Conservation (phyloP, 2,888 invertebrate genomes). For the Boloria selene region DNA sequence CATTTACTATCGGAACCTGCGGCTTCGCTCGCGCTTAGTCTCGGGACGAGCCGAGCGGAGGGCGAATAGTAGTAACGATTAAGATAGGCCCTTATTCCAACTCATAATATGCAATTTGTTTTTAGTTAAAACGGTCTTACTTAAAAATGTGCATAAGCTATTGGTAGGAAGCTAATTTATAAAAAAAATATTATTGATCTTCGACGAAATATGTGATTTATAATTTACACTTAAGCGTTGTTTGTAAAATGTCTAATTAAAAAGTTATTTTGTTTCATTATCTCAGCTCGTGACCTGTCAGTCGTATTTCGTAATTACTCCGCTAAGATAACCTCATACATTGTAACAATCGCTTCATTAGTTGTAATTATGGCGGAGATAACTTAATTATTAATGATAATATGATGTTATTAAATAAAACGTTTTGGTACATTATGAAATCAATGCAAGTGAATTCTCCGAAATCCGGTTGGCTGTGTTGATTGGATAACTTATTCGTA, state of each 20-base stretch:
- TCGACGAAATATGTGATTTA: not conserved
- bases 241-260: slow-evolving; percentile 40
- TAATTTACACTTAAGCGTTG: slow-evolving; percentile 18
- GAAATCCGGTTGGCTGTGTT: slow-evolving; percentile 11
- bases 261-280: slow-evolving; percentile 43
- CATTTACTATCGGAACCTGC: too few species aligned
- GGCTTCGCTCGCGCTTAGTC: too few species aligned
- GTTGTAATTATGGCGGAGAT: slow-evolving; percentile 70
- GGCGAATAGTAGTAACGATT: too few species aligned
- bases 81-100: too few species aligned
- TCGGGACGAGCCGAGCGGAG: too few species aligned
- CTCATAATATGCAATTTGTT: too few species aligned
- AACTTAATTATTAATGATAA: slow-evolving; percentile 66
- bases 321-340: slow-evolving; percentile 56
- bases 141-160: too few species aligned
- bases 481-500: not conserved
- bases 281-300: slow-evolving; percentile 29
- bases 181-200: too few species aligned
- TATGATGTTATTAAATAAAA: slow-evolving; percentile 39
- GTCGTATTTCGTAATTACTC: slow-evolving; percentile 51
- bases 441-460: not conserved
- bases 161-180: too few species aligned
- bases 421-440: slow-evolving; percentile 30
- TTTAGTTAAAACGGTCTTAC: too few species aligned
- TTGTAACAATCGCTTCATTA: slow-evolving; percentile 70